These are phyloP conservation scores for Eulemur macaco DNA, from an alignment of 2,113 vertebrate species.

Conservation along the genomic window DNA sequence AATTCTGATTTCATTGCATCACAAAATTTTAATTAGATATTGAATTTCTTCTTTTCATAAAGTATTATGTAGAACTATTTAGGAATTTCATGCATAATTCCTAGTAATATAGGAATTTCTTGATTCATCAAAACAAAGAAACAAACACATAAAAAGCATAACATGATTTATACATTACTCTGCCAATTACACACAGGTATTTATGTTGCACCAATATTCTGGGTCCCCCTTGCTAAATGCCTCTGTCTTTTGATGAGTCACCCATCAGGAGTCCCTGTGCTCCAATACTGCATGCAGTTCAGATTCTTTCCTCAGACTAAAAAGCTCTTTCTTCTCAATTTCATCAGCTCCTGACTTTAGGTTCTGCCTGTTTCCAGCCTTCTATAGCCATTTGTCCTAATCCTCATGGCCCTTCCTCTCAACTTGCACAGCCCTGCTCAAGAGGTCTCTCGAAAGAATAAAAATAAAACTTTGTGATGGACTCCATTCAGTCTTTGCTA, in stretches of 20 bases:
- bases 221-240: background rate
- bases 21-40: background rate
- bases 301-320: background rate
- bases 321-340: background rate
- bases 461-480: background rate
- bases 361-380: background rate
- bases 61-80: background rate
- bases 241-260: background rate
- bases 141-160: background rate
- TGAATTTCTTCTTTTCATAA: background rate
- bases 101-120: background rate
- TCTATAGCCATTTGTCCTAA: background rate
- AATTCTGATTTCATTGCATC: background rate
- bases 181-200: fast-evolving
- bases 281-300: background rate
- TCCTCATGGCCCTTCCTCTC: background rate
- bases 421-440: background rate
- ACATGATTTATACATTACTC: background rate
- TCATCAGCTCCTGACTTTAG: background rate
- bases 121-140: background rate
- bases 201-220: background rate
- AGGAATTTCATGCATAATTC: background rate
- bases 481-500: background rate
- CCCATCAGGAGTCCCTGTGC: background rate
- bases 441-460: background rate